Evolutionary conservation across 2,888 invertebrate genomes (phyloP).

Genomic region (Melinaea marsaeus): DNA sequence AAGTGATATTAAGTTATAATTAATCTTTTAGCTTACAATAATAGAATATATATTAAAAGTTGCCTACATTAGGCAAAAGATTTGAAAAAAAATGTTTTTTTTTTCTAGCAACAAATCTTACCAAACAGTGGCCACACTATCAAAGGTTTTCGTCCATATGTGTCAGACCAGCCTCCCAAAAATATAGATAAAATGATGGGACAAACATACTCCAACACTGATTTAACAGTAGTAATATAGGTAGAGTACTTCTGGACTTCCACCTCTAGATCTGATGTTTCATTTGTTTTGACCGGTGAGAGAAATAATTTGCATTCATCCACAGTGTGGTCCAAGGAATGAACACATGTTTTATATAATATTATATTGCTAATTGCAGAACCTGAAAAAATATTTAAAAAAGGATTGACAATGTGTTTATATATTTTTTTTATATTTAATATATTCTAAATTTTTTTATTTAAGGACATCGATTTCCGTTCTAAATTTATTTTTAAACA

Average conservation of each 20-base stretch:
- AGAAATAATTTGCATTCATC: slow-evolving; percentile 78
- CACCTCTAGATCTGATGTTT: slow-evolving; percentile 61
- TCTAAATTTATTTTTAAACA: too few relatives aligned
- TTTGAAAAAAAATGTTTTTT: slow-evolving; percentile 10
- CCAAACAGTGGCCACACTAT: slow-evolving; percentile 80
- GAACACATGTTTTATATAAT: slow-evolving; percentile 82
- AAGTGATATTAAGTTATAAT: slow-evolving; percentile 29
- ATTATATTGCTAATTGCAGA: slow-evolving; percentile 81
- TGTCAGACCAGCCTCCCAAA: slow-evolving; percentile 90
- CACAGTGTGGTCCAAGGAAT: slow-evolving; percentile 74
- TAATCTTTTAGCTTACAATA: background rate
- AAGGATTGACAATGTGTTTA: too few relatives aligned
- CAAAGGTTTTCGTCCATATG: slow-evolving; percentile 85
- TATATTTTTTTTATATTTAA: too few relatives aligned
- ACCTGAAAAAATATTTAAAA: slow-evolving; percentile 54
- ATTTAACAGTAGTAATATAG: slow-evolving; percentile 79
- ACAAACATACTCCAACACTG: slow-evolving; percentile 80
- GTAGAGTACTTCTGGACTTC: slow-evolving; percentile 82
- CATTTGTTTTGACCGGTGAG: slow-evolving; percentile 69
- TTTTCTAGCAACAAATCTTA: slow-evolving; percentile 41
- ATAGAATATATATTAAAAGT: background rate
- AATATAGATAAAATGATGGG: slow-evolving; percentile 84
- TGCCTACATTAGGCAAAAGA: background rate
- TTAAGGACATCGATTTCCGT: too few relatives aligned
- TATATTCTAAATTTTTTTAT: too few relatives aligned